Conservation (phyloP, 2,113 vertebrate species). For the Hemiscyllium ocellatum region DNA sequence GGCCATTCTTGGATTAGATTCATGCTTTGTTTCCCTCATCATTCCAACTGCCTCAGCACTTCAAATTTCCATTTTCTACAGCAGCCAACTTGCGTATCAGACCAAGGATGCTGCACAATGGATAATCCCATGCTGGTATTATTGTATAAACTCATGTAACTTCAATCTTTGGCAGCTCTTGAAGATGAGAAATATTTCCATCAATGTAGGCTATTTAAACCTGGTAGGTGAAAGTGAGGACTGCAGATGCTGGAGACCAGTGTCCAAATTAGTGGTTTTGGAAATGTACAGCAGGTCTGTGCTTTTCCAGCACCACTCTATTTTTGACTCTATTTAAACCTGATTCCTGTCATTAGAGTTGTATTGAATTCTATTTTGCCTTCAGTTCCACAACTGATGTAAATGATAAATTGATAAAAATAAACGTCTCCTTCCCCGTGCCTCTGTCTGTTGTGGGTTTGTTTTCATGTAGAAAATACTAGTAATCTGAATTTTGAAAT, state of each 20-base stretch:
- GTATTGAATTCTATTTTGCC: not conserved
- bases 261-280: too few species aligned
- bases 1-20: not conserved
- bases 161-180: not conserved
- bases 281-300: too few species aligned
- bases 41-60: not conserved
- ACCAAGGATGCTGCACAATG: not conserved
- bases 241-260: too few species aligned
- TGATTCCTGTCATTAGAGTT: not conserved
- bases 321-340: not conserved
- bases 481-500: not conserved
- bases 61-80: not conserved
- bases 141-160: not conserved
- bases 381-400: not conserved
- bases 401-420: not conserved
- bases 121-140: not conserved
- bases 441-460: not conserved
- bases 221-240: not conserved
- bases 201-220: not conserved
- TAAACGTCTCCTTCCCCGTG: not conserved
- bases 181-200: not conserved
- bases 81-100: not conserved
- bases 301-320: too few species aligned
- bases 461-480: not conserved
- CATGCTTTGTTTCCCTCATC: not conserved